Base-by-base conservation (phyloP, 2,888 invertebrate species). In the Acheta domesticus region DNA sequence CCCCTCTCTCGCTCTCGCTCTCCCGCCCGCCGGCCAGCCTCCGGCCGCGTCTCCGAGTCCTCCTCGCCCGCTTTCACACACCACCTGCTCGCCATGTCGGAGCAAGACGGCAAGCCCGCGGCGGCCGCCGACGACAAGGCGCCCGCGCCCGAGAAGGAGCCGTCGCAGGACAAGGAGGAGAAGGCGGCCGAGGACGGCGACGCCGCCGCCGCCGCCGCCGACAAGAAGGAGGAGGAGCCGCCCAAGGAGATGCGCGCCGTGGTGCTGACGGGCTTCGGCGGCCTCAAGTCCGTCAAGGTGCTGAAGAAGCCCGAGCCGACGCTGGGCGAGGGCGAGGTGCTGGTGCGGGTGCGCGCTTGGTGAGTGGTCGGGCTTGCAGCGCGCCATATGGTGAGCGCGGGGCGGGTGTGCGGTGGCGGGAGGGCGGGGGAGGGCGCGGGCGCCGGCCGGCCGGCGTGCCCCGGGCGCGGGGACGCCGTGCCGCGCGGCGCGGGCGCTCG, bases 321-420 rank as follows among this genome's bases (percentile, higher is more conserved):
- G 83, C 86, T 90, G 80, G 90, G 88, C 83, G 92, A 93, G 86
- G 93, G 93, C 84, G 93, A 96, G 87, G 93, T 96, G 82, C 90
- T 95, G 81, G 93, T 96, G 85, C 90, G 94, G 83, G 94, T 95
- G 80, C 94, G 93, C 87, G 94, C 95, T 85, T 95, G 95, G 96
- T 96, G 85, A 93, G 94, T 91, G 82, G 36, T 5, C 36, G 36
- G 36, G 36, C 4, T 4, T 81, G 82, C 77, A 5, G 36, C 36
- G 36, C 36, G 36, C 36, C 79, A 36, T 75, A 80, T 77, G 21
- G 74, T 77, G 49, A 48, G 50, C 36, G 36, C 5, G 36, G 36
- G 36, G 4, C 36, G 36, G 0, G 36, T 4, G 4, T 8, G 36
- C 5, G 36, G 36, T 4, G 5, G 36, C 36, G 36, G 5, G 36